phyloP scores from a whole-genome alignment of 2,888 invertebrate species.

The Adelphocoris suturalis region DNA sequence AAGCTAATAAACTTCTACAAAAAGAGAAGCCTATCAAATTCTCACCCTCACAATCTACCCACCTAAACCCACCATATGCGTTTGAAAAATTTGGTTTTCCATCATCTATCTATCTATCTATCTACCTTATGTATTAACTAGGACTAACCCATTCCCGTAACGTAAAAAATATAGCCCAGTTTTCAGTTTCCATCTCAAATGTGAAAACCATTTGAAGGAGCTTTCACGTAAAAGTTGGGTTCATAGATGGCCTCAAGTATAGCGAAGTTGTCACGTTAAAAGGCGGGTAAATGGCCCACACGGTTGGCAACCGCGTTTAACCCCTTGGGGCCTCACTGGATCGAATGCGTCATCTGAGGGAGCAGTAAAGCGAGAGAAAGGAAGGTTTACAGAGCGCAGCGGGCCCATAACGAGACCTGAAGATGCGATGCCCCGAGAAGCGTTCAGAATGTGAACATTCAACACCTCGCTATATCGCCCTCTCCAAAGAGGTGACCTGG shows the following conservation, averaged over 20 bases:
- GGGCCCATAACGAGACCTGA: background rate
- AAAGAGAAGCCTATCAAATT: no score
- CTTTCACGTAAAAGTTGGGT: background rate
- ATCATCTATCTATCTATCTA: no score
- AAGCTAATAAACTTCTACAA: no score
- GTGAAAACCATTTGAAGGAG: conserved; percentile 8
- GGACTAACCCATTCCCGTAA: no score
- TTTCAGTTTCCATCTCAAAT: background rate
- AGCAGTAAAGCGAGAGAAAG: conserved; percentile 9
- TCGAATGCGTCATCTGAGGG: conserved; percentile 13
- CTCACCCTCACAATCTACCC: no score
- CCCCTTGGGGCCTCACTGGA: background rate
- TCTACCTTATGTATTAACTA: no score
- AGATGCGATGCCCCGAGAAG: background rate
- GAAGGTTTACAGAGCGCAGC: background rate
- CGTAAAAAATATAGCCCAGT: no score
- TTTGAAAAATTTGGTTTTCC: no score
- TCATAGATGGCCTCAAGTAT: background rate
- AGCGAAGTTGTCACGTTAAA: background rate
- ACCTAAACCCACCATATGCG: no score
- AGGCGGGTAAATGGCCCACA: conserved; percentile 1
- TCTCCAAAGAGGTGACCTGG: background rate
- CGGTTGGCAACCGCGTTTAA: background rate
- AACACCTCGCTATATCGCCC: background rate
- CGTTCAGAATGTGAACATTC: background rate